Percentiles rank a stretch among this genome's conserved stretches.
Conservation (phyloP, 2,888 invertebrate species). For the Amblyjoppa proteus region DNA sequence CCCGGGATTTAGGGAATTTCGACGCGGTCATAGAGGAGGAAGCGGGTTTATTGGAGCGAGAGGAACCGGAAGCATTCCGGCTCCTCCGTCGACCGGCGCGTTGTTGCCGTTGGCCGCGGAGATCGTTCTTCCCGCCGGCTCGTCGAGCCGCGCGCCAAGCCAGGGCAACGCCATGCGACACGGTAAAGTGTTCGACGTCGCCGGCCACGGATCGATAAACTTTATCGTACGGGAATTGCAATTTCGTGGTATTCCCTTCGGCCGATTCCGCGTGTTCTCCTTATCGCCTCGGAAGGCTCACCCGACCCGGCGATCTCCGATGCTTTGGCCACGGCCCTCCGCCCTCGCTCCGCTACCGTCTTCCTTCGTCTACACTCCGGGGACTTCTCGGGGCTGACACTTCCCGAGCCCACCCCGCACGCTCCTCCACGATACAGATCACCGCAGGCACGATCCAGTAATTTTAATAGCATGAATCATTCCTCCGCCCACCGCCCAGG, state of each 20-base stretch:
- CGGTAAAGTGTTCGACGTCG: constrained; percentile 28
- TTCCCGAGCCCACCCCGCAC: constrained; percentile 5
- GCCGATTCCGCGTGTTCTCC: constrained; percentile 65
- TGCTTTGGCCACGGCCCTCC: constrained; percentile 12
- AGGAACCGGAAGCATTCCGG: constrained; percentile 58
- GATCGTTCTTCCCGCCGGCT: not conserved
- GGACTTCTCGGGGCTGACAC: constrained; percentile 25
- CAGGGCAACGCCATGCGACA: constrained; percentile 1
- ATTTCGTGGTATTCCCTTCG: constrained; percentile 72
- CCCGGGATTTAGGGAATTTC: constrained; percentile 71
- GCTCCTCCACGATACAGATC: constrained; percentile 17
- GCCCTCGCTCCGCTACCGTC: not conserved
- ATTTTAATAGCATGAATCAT: constrained; percentile 46
- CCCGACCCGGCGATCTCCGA: constrained; percentile 39
- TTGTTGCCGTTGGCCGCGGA: constrained; percentile 6
- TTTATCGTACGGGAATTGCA: constrained; percentile 75
- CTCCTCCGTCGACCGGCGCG: constrained; percentile 17
- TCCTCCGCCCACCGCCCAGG: not conserved
- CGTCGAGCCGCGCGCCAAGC: not conserved
- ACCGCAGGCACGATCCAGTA: constrained; percentile 13
- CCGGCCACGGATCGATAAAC: constrained; percentile 67
- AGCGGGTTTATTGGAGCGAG: constrained; percentile 71
- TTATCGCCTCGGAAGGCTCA: constrained; percentile 48
- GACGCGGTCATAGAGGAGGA: constrained; percentile 73
- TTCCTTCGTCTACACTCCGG: constrained; percentile 21